Percentiles rank a stretch among this genome's conserved stretches.
Evolutionary conservation across 2,113 vertebrate genomes (phyloP).

Genomic region (Camelus dromedarius): DNA sequence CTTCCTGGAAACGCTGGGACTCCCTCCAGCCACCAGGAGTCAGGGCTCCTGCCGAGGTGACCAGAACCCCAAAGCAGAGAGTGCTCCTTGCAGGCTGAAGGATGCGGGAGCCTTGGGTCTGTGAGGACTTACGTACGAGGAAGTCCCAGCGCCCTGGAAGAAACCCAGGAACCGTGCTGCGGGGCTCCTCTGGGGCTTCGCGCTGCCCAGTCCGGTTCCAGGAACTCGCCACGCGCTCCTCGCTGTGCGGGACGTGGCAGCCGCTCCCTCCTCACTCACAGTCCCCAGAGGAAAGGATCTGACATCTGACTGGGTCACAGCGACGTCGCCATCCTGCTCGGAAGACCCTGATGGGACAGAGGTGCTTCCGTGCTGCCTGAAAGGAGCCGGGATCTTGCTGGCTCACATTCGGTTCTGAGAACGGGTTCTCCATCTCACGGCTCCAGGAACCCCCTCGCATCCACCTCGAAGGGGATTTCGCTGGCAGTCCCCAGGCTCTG

Average conservation of each 20-base stretch:
- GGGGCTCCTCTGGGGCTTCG: no score
- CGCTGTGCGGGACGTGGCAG: background rate
- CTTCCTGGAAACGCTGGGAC: background rate
- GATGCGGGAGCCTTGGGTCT: background rate
- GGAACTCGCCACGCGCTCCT: rapidly evolving
- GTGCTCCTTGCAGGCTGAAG: background rate
- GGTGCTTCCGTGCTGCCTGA: background rate
- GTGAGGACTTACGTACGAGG: background rate
- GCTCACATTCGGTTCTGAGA: background rate
- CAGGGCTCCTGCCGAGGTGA: no score
- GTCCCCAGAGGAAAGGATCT: background rate
- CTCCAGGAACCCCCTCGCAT: background rate
- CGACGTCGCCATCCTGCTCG: background rate
- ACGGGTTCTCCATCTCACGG: background rate
- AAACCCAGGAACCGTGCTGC: background rate
- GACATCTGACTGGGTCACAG: rapidly evolving
- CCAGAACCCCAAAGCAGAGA: background rate
- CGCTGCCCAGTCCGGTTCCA: background rate
- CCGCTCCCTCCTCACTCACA: background rate
- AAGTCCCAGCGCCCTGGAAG: background rate
- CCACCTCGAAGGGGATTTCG: conserved; percentile 39
- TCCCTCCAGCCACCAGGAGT: background rate
- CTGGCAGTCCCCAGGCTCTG: conserved; percentile 51
- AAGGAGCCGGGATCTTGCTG: background rate
- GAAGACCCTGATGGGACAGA: background rate